Base-by-base conservation (phyloP, 2,888 invertebrate species). In the Mythimna ferrago region DNA sequence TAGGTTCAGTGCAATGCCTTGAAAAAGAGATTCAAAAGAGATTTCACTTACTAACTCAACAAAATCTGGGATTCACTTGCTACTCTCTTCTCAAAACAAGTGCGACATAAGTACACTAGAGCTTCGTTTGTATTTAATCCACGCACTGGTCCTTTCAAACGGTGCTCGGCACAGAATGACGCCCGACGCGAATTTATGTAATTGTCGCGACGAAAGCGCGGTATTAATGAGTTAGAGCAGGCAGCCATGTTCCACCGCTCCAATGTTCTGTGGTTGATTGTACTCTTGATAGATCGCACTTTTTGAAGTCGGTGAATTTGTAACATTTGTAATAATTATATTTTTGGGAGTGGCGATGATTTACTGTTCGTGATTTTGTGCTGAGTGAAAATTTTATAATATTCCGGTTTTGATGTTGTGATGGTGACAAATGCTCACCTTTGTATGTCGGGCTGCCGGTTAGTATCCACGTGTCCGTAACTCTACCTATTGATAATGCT, bases 101-200 rank as follows among this genome's bases (percentile, higher is more conserved):
- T 19, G 38, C 26, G 1, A n/a, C 51, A 53, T 6, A 60, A 32
- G 54, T 41, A 41, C 6, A 64, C 57, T 41, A 35, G 21, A 32
- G 64, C 58, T 44, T 38, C 16, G 10, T 56, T 38, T 58, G 26
- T 64, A 63, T 73, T 53, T 65, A 67, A 44, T 67, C 51, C 62
- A 76, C 41, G 64, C 71, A 70, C 62, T 71, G 51, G 67, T 54
- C 48, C 56, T 51, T 78, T 62, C 66, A 80, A 91, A 90, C 79
- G 82, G 71, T 73, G 69, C 86, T 78, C 74, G 72, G 71, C 82
- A 82, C 80, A 85, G 84, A 87, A 87, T 86, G 87, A 87, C 80
- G 85, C 73, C 87, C 88, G 89, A 89, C 89, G 78, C 85, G 84
- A 92, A 92, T 93, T 92, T 91, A 91, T 92, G 91, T 93, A 92